Evolutionary conservation across 92 coral and sea anemone genomes (phyloP).

Genomic region (Siderastrea siderea): DNA sequence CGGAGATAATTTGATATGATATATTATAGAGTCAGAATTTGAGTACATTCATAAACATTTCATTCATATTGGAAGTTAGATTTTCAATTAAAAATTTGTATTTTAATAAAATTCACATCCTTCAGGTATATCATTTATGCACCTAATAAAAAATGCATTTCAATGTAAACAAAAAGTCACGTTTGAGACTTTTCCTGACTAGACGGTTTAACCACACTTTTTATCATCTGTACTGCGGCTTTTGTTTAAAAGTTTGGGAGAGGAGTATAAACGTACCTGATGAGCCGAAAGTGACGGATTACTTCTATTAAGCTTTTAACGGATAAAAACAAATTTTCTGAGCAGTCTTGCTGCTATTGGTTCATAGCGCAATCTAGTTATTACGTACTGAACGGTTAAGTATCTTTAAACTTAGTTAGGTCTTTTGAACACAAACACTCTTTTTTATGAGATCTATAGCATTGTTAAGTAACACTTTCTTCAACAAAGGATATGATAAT

Average conservation of each 20-base stretch:
- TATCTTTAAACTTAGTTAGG: not conserved
- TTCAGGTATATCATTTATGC: not conserved
- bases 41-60: not conserved
- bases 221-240: not conserved
- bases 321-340: not conserved
- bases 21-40: too few species aligned
- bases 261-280: not conserved
- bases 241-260: not conserved
- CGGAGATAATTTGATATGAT: too few species aligned
- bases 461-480: not conserved
- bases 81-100: not conserved
- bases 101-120: too few species aligned
- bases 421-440: not conserved
- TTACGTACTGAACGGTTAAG: not conserved
- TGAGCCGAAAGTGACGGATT: not conserved
- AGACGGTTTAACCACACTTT: constrained; percentile 1
- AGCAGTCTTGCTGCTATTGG: not conserved
- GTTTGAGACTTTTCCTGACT: not conserved
- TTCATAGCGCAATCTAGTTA: not conserved
- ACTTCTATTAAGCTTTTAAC: not conserved
- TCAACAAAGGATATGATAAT: not conserved
- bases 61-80: not conserved
- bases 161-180: too few species aligned
- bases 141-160: not conserved
- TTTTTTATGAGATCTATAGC: not conserved